These are phyloP conservation scores for Pomatostomus ruficeps DNA, from an alignment of 2,113 vertebrate species.

Conservation along the genomic window DNA sequence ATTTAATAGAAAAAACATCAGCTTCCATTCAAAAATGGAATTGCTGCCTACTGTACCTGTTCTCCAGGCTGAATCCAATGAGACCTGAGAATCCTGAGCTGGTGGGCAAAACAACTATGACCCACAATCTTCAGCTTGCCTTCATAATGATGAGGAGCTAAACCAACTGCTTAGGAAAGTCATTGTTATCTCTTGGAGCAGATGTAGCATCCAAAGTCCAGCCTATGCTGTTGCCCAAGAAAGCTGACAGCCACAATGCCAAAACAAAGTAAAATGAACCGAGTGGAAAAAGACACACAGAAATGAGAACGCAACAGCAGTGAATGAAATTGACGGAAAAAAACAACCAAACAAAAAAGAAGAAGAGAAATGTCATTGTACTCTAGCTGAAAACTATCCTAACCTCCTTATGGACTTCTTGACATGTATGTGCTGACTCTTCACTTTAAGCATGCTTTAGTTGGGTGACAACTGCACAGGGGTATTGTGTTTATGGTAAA, in stretches of 20 bases:
- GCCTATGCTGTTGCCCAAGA: background rate
- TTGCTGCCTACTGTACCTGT: background rate
- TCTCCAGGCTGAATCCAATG: background rate
- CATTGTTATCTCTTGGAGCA: background rate
- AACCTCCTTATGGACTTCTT: background rate
- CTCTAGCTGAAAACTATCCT: background rate
- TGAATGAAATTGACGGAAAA: background rate
- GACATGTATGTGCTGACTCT: background rate
- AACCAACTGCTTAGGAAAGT: background rate
- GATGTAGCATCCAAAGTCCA: background rate
- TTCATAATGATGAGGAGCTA: background rate
- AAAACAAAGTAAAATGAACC: background rate
- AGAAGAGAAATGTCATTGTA: background rate
- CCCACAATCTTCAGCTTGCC: background rate
- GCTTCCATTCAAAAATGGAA: background rate
- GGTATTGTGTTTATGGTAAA: background rate
- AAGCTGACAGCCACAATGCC: background rate
- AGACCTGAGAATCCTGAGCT: background rate
- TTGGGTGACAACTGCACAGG: background rate
- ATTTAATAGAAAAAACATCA: background rate
- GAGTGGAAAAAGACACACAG: background rate
- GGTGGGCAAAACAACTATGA: background rate
- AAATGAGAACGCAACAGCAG: background rate
- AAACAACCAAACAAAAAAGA: background rate
- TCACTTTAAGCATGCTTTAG: background rate